Conservation (phyloP, 2,888 invertebrate species). For the Tipula confusa region DNA sequence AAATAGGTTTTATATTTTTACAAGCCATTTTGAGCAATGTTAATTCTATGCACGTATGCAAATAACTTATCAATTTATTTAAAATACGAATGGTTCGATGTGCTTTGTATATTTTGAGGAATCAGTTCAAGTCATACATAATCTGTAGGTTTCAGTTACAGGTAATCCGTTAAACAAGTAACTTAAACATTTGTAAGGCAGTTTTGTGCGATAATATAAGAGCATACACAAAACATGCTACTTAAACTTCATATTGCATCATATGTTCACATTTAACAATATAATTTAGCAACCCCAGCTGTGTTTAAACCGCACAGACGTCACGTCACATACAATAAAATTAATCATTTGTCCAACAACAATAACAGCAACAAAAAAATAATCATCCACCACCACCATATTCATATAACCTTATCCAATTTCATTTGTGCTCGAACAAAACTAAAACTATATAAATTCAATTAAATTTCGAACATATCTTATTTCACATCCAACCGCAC, state of each 20-base stretch:
- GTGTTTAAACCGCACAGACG: neutral
- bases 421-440: neutral
- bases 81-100: too few relatives aligned
- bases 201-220: too few relatives aligned
- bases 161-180: too few relatives aligned
- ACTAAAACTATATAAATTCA: neutral
- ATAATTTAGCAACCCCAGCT: neutral
- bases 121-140: too few relatives aligned
- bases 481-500: neutral
- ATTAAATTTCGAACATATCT: constrained; percentile 9
- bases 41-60: too few relatives aligned
- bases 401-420: neutral
- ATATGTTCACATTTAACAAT: neutral
- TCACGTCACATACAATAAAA: neutral
- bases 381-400: neutral
- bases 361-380: neutral
- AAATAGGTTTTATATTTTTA: too few relatives aligned
- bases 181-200: too few relatives aligned
- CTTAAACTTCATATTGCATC: neutral
- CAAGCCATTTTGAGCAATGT: too few relatives aligned
- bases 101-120: too few relatives aligned
- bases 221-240: too few relatives aligned
- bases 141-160: too few relatives aligned
- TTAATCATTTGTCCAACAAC: neutral
- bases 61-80: too few relatives aligned